These are phyloP conservation scores for Trissolcus japonicus DNA, from an alignment of 2,888 invertebrate species.

Conservation along the genomic window DNA sequence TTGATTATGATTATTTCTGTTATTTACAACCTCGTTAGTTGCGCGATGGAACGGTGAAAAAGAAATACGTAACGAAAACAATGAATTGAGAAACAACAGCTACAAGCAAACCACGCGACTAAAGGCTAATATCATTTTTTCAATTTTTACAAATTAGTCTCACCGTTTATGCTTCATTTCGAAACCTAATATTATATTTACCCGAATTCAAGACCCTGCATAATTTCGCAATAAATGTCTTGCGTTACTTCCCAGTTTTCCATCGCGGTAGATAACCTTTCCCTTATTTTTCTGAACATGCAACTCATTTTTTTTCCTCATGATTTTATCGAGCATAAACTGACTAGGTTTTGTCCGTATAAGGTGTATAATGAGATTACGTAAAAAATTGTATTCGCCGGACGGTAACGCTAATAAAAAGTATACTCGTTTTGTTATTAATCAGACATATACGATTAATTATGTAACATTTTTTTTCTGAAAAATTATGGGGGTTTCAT, in stretches of 20 bases:
- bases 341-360: conserved; percentile 27
- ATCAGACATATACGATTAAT: no score
- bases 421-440: no score
- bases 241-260: conserved; percentile 10
- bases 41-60: conserved; percentile 12
- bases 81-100: conserved; percentile 6
- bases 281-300: conserved; percentile 37
- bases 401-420: background rate
- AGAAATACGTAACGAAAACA: background rate
- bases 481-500: no score
- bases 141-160: conserved; percentile 44
- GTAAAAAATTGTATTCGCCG: background rate
- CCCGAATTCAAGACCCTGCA: conserved; percentile 29
- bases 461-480: no score
- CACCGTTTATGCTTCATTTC: conserved; percentile 10
- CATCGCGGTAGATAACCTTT: conserved; percentile 27
- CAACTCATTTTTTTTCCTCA: conserved; percentile 22
- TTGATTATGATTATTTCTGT: conserved; percentile 58
- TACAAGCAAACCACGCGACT: background rate
- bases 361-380: conserved; percentile 15
- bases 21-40: conserved; percentile 55
- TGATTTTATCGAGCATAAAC: conserved; percentile 40
- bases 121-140: conserved; percentile 24
- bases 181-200: conserved; percentile 18
- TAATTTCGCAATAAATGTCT: conserved; percentile 34